These are phyloP conservation scores for Monarcha castaneiventris DNA, from an alignment of 2,113 vertebrate genomes.

Conservation along the genomic window DNA sequence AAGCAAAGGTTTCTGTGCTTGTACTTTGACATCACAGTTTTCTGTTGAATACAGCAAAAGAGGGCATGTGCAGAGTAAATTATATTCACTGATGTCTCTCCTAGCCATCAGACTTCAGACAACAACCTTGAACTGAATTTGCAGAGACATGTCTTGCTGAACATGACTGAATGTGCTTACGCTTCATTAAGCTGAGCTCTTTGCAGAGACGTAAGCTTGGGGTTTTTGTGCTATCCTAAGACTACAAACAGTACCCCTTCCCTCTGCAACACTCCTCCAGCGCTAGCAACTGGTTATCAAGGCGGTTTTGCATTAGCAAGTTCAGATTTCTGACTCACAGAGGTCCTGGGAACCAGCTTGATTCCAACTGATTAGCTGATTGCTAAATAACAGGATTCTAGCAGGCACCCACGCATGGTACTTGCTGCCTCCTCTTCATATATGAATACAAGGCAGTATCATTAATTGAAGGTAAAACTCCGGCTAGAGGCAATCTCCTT, in stretches of 20 bases:
- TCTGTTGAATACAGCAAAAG: neutral
- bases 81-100: accelerated
- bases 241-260: neutral
- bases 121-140: neutral
- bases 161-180: neutral
- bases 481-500: neutral
- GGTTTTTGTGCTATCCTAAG: neutral
- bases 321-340: neutral
- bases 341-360: neutral
- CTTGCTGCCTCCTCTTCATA: neutral
- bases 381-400: neutral
- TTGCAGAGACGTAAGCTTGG: neutral
- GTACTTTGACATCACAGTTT: neutral
- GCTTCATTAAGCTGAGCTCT: neutral
- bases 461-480: neutral
- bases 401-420: neutral
- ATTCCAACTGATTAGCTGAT: neutral
- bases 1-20: neutral
- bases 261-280: neutral
- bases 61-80: neutral
- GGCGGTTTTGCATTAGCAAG: neutral
- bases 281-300: neutral
- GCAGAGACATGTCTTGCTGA: neutral
- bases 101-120: neutral
- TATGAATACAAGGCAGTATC: neutral